Percentiles rank a stretch among this genome's conserved stretches.
Evolutionary conservation across 2,888 invertebrate species (phyloP).

Genomic region (Hartigia nigra): DNA sequence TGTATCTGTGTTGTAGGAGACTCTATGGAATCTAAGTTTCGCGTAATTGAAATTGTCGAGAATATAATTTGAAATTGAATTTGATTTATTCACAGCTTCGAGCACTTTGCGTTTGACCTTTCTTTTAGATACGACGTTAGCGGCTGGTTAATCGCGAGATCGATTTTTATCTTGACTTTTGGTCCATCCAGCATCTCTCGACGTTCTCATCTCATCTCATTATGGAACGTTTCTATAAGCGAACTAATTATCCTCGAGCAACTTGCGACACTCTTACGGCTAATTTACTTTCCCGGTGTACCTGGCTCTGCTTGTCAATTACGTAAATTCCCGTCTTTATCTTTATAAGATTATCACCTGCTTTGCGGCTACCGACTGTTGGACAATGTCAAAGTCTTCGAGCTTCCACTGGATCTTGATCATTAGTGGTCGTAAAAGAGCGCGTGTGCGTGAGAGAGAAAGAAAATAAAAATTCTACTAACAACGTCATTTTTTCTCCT

Average conservation of each 20-base stretch:
- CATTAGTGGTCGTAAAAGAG: too few relatives aligned
- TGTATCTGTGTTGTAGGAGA: background rate
- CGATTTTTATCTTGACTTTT: background rate
- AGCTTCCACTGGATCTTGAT: background rate
- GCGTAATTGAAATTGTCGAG: background rate
- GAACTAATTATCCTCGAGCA: background rate
- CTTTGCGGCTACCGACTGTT: background rate
- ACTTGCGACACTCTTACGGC: background rate
- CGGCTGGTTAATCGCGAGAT: background rate
- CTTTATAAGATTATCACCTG: background rate
- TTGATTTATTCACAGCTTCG: background rate
- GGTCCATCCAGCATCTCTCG: background rate
- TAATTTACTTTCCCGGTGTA: background rate
- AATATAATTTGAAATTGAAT: background rate
- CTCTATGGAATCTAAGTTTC: background rate
- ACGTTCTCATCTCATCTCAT: background rate
- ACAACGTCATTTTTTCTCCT: background rate
- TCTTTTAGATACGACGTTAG: background rate
- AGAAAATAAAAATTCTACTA: background rate
- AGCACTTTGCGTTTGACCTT: background rate
- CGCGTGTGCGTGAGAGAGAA: background rate
- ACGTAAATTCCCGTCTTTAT: background rate
- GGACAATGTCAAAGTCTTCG: background rate
- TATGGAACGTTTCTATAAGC: background rate
- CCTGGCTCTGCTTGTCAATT: background rate